Conservation (phyloP, 2,888 invertebrate species). For the Augiades crinisus region DNA sequence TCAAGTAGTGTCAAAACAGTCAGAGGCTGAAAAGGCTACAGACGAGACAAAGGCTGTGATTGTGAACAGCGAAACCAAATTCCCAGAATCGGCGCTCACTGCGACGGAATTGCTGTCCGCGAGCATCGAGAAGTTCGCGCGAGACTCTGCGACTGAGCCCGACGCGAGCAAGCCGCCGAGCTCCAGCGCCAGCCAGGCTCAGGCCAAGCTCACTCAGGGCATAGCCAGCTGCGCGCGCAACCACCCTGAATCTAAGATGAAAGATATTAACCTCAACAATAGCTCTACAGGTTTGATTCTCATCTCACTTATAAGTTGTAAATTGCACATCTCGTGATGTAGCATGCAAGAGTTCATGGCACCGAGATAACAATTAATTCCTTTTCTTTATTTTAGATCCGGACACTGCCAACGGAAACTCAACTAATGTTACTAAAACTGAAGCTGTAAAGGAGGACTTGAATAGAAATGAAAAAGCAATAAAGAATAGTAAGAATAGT, state of each 20-base stretch:
- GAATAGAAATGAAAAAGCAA: slow-evolving; percentile 68
- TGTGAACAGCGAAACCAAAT: slow-evolving; percentile 44
- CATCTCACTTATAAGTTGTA: too few species aligned
- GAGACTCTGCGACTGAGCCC: slow-evolving; percentile 46
- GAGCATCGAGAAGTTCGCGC: slow-evolving; percentile 69
- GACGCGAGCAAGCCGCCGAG: slow-evolving; percentile 11
- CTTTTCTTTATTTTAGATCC: slow-evolving; percentile 48
- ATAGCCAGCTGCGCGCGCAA: slow-evolving; percentile 62
- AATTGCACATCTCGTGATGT: too few species aligned
- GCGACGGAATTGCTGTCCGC: slow-evolving; percentile 67
- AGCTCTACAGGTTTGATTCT: slow-evolving; percentile 66
- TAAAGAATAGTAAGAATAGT: slow-evolving; percentile 61
- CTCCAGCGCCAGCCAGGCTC: slow-evolving; percentile 63
- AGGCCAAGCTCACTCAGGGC: slow-evolving; percentile 71
- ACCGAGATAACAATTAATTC: too few species aligned
- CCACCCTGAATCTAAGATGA: slow-evolving; percentile 68
- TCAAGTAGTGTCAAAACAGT: slow-evolving; percentile 41
- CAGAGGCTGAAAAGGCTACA: slow-evolving; percentile 42
- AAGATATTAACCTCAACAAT: slow-evolving; percentile 72
- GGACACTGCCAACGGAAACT: slow-evolving; percentile 69
- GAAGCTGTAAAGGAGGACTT: slow-evolving; percentile 65
- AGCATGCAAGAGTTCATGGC: too few species aligned
- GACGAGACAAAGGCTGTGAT: slow-evolving; percentile 45
- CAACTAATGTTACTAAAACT: slow-evolving; percentile 49
- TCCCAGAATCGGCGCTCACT: slow-evolving; percentile 46